Evolutionary conservation across 1,140 invertebrate species (phyloP).

Genomic region (Gonioctena quinquepunctata): DNA sequence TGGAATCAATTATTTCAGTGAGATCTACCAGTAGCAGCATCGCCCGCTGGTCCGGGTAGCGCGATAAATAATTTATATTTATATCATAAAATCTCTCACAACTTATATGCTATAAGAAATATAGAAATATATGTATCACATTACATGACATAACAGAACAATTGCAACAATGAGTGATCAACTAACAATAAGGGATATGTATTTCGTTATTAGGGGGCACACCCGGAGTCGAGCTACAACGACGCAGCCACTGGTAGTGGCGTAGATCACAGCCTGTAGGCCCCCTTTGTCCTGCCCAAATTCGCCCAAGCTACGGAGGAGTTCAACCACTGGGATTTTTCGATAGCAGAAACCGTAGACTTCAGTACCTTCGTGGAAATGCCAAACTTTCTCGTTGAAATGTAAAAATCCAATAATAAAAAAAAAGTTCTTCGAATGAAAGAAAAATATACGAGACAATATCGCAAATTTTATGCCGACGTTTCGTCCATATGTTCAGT

Average conservation of each 20-base stretch:
- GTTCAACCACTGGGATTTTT: neutral
- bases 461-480: too few species aligned
- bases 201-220: constrained; percentile 54
- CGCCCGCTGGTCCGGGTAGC: constrained; percentile 26
- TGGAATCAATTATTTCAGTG: too few species aligned
- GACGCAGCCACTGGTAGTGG: constrained; percentile 43
- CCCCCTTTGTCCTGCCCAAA: constrained; percentile 38
- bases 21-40: too few species aligned
- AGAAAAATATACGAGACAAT: too few species aligned
- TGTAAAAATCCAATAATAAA: too few species aligned
- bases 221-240: neutral
- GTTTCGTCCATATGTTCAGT: too few species aligned
- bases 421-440: too few species aligned
- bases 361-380: too few species aligned
- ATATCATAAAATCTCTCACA: constrained; percentile 48
- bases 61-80: constrained; percentile 43
- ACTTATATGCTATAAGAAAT: constrained; percentile 53
- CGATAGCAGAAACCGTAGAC: too few species aligned
- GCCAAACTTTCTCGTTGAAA: too few species aligned
- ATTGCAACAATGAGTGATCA: constrained; percentile 54
- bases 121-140: constrained; percentile 55
- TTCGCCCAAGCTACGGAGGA: constrained; percentile 10
- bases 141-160: constrained; percentile 54
- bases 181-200: constrained; percentile 58
- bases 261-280: constrained; percentile 52